Base-by-base conservation (phyloP, 1,140 invertebrate species). In the Pseudomyrmex cubaensis region DNA sequence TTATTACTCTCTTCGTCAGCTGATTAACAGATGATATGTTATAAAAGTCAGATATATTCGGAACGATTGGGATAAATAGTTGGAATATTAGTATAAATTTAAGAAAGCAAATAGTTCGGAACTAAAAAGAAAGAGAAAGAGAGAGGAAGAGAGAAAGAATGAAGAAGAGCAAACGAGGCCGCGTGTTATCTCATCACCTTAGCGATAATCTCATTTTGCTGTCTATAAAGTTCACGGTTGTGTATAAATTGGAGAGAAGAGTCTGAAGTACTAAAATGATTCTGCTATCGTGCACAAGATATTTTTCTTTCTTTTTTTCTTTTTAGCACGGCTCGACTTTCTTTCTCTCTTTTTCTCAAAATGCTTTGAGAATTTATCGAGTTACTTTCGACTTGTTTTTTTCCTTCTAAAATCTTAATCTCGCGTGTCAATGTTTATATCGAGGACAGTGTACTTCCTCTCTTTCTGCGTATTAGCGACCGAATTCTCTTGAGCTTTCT, bases 161-260 rank as follows among this genome's bases (percentile, higher is more conserved):
- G 25, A 35, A 8, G 17, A 17, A 67, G 56, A 61, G 57, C 56
- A 10, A 48, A n/a, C 5, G 67, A 50, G 15, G 25, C 15, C 57
- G n/a, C 54, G 20, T 86, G 35, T 35, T 35, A 35, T 89, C 89
- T 89, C 87, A 63, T n/a, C 44, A 25, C 12, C 63, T n/a, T 10
- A n/a, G 46, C 25, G 87, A 90, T 89, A 89, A 89, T 89, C 85
- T 87, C 15, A 64, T 17, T 56, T 77, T 75, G 76, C 76, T 82
- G 69, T 80, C 85, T 70, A 64, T 74, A 89, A 90, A 90, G 88
- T 89, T 90, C 87, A 90, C 56, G 87, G 87, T 82, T 89, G 54
- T 78, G 5, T 50, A 59, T 13, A 62, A 17, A 80, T 35, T 75
- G 59, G 63, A 63, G 77, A 83, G 83, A 64, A 89, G 85, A 89